A percentile compares a stretch with the other conserved stretches of the same genome.
Evolutionary conservation across 2,113 vertebrate genomes (phyloP).

Genomic region (Orthonyx spaldingii): DNA sequence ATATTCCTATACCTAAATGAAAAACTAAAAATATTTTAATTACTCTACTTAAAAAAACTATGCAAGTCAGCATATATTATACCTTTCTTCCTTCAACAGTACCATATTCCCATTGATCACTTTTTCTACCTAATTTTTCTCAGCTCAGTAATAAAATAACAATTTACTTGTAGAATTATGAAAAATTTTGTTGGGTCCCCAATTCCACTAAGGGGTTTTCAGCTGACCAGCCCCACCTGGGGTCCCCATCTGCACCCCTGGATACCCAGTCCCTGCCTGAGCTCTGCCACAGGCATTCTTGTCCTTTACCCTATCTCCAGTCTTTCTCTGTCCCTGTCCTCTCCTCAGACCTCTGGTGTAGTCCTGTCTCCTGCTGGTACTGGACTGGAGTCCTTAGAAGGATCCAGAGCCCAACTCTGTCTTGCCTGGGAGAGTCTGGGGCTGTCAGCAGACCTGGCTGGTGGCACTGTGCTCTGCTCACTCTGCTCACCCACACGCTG

Average conservation of each 20-base stretch:
- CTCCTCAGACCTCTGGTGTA: neutral
- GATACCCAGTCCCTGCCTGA: neutral
- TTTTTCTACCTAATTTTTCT: neutral
- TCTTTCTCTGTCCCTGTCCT: neutral
- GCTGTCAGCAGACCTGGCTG: neutral
- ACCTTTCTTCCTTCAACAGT: neutral
- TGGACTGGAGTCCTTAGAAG: neutral
- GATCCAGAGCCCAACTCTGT: fast-evolving
- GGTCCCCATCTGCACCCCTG: neutral
- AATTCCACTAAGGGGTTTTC: neutral
- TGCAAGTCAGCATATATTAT: neutral
- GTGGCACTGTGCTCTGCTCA: neutral
- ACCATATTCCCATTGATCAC: neutral
- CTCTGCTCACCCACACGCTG: neutral
- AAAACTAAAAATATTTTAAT: neutral
- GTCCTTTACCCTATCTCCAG: neutral
- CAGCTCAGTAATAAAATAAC: neutral
- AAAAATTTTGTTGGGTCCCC: neutral
- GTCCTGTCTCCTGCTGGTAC: neutral
- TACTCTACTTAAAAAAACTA: neutral
- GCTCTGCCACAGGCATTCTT: neutral
- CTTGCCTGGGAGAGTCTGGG: neutral
- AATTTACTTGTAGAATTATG: neutral
- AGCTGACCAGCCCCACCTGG: neutral
- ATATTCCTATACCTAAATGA: neutral